Conservation (phyloP, 2,113 vertebrate genomes). For the Otus sunia region DNA sequence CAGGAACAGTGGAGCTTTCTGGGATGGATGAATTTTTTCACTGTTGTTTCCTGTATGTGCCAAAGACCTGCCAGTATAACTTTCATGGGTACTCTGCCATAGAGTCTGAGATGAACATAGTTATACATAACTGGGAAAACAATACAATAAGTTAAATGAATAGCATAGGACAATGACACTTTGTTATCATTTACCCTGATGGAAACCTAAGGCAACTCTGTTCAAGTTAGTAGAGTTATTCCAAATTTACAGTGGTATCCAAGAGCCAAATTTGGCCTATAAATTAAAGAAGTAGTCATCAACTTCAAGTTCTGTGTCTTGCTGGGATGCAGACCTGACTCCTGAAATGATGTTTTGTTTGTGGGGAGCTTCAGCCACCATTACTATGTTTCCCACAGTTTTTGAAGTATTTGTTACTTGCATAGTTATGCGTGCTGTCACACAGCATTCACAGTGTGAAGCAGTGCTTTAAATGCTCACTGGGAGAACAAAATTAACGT, state of each 20-base stretch:
- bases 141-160: not conserved
- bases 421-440: not conserved
- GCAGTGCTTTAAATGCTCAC: not conserved
- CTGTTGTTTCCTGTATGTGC: not conserved
- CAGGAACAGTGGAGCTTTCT: not conserved
- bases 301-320: not conserved
- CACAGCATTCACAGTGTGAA: not conserved
- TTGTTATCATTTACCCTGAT: not conserved
- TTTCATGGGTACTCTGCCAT: not conserved
- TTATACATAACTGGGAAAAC: not conserved
- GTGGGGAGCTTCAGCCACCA: not conserved
- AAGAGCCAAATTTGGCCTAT: not conserved
- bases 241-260: not conserved
- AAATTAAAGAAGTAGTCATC: not conserved
- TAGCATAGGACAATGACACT: not conserved
- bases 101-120: not conserved
- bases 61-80: not conserved
- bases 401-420: not conserved
- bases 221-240: not conserved
- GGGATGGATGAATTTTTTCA: not conserved
- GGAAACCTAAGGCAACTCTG: not conserved
- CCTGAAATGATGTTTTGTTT: not conserved
- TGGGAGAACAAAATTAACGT: not conserved
- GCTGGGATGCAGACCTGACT: not conserved
- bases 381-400: not conserved